Evolutionary conservation across 2,888 invertebrate genomes (phyloP).

Genomic region (Eilema sororculum): DNA sequence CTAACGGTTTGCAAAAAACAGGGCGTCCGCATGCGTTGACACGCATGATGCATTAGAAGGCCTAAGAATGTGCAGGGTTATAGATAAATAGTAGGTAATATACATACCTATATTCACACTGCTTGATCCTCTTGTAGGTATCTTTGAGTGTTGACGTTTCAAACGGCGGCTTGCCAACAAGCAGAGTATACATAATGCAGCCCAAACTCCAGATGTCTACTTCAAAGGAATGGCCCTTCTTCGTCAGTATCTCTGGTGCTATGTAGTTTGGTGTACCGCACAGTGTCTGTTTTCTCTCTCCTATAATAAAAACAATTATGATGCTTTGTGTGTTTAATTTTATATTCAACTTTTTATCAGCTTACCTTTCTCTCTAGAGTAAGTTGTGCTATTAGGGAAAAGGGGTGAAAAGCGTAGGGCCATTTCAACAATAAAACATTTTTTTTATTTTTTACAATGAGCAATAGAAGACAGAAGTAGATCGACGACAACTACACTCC

Average conservation of each 20-base stretch:
- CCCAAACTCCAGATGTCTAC: conserved; percentile 99
- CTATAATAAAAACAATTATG: conserved; percentile 56
- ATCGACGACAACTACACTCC: no score
- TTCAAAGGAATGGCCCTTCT: conserved; percentile 99
- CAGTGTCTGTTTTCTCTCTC: conserved; percentile 95
- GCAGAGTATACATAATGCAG: conserved; percentile 99
- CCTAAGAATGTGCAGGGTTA: neutral
- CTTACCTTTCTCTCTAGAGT: no score
- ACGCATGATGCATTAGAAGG: no score
- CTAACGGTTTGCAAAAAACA: no score
- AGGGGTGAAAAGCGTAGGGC: no score
- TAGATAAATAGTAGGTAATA: neutral
- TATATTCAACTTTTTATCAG: neutral
- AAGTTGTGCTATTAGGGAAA: no score
- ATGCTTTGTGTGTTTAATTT: neutral
- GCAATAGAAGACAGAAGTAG: no score
- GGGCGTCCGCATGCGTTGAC: no score
- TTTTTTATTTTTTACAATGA: no score
- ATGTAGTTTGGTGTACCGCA: conserved; percentile 99
- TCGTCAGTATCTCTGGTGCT: conserved; percentile 98
- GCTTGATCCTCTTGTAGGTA: conserved; percentile 97
- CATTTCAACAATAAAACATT: no score
- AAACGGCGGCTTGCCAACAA: conserved; percentile 99
- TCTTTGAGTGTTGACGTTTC: conserved; percentile 98
- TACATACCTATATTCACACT: conserved; percentile 94